A percentile compares a stretch with the other conserved stretches of the same genome.
These are phyloP conservation scores for Pseudochaenichthys georgianus DNA, from an alignment of 2,797 vertebrate genomes.

Conservation along the genomic window DNA sequence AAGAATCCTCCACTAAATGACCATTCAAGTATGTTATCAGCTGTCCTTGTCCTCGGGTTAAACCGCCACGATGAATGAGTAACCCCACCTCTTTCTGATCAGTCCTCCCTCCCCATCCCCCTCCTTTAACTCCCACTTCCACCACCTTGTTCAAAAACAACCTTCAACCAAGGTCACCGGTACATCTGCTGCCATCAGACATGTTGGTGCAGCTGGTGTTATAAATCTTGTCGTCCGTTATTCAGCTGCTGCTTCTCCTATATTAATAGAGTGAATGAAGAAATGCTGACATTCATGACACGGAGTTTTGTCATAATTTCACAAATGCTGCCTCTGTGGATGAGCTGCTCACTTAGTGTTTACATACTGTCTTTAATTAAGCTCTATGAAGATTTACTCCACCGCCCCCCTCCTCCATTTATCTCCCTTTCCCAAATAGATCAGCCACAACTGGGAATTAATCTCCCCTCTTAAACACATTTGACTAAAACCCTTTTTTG, in stretches of 20 bases:
- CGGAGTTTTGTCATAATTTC: too few species aligned
- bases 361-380: slow-evolving; percentile 2
- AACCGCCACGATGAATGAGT: slow-evolving; percentile 54
- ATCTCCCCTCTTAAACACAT: slow-evolving; percentile 19
- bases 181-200: slow-evolving; percentile 51
- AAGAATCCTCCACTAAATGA: background rate
- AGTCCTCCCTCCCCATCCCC: slow-evolving; percentile 4
- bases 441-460: background rate
- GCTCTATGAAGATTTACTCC: background rate
- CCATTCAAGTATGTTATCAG: slow-evolving; percentile 41
- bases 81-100: slow-evolving; percentile 3
- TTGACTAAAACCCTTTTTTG: slow-evolving; percentile 2
- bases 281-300: background rate
- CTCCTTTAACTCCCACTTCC: background rate
- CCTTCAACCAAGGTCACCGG: slow-evolving; percentile 80
- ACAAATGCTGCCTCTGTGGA: slow-evolving; percentile 6
- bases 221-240: slow-evolving; percentile 4
- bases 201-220: slow-evolving; percentile 38
- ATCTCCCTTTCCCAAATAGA: background rate
- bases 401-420: background rate
- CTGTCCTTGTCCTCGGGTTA: slow-evolving; percentile 50
- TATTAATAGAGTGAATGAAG: slow-evolving; percentile 8
- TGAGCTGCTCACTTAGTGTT: background rate
- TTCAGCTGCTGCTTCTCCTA: slow-evolving; percentile 1
- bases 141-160: slow-evolving; percentile 25